Percentiles rank a stretch among this genome's conserved stretches.
These are phyloP conservation scores for Zaprionus camerounensis DNA, from an alignment of 1,140 invertebrate species.

Conservation along the genomic window DNA sequence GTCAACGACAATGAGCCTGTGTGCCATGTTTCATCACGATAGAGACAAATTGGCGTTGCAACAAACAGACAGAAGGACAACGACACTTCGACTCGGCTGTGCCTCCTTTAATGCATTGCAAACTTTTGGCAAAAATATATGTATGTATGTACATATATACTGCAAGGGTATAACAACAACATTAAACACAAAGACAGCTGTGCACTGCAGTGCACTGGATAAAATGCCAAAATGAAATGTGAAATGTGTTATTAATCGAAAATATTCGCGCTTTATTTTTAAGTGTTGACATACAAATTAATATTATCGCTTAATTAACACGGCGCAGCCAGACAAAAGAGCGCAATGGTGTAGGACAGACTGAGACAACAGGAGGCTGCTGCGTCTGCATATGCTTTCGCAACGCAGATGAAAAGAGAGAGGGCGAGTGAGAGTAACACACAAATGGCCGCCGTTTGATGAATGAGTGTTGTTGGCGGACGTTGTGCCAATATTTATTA, in stretches of 20 bases:
- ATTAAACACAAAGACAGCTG: conserved; percentile 66
- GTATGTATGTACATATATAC: no score
- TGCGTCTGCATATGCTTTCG: conserved; percentile 3
- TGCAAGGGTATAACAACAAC: conserved; percentile 25
- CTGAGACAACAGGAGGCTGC: neutral
- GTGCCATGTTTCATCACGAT: neutral
- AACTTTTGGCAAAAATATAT: neutral
- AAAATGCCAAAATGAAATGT: conserved; percentile 63
- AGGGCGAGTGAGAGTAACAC: conserved; percentile 21
- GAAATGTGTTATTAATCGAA: conserved; percentile 80
- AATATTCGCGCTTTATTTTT: conserved; percentile 72
- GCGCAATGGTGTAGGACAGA: conserved; percentile 8
- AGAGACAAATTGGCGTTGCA: neutral
- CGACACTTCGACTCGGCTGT: neutral
- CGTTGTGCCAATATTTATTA: neutral
- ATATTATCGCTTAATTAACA: conserved; percentile 83
- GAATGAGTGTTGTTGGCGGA: conserved; percentile 37
- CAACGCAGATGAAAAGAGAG: neutral
- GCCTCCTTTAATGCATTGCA: neutral
- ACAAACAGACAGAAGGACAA: no score
- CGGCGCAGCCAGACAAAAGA: conserved; percentile 41
- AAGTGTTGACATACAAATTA: conserved; percentile 84
- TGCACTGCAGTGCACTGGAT: conserved; percentile 27
- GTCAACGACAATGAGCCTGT: no score
- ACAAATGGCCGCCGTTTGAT: conserved; percentile 30